Evolutionary conservation across 2,888 invertebrate species (phyloP), one percentile per base, ranked within the genome.

Genomic region (Dasysyrphus albostriatus): DNA sequence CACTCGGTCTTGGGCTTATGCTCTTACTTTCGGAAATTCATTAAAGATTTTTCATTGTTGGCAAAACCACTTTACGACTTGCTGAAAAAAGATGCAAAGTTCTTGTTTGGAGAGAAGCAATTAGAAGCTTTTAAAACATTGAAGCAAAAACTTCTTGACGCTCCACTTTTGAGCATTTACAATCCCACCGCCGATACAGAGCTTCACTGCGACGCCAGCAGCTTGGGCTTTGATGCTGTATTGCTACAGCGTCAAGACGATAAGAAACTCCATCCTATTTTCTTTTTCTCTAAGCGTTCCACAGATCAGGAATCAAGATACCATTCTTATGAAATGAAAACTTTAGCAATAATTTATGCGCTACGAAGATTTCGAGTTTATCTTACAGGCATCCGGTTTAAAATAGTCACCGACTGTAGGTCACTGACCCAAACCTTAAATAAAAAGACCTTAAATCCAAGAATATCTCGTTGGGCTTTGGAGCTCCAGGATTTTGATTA

Each of bases 131-230:
- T 88, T 32, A 73, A 88, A 16, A 29, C 42, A 14, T 67, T 84
- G 37, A 88, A 88, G 29, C 3, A 63, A 51, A 76, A 49, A 14
- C 49, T 88, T 14, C 42, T 72, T 32, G 29, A 70, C 47, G 63
- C 88, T 54, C 90, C 88, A 59, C 75, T 91, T n/a, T 81, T 92
- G n/a, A 88, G 89, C 6, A 79, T 92, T 6, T 91, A 69, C 81
- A 75, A 78, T 29, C 90, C 90, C 8, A 54, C 61, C n/a, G 19
- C 61, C 32, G 32, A 32, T 7, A 32, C 32, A 32, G 32, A 32
- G 32, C 32, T 32, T 32, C 32, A 32, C 32, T 34, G 89, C 89
- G 78, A 91, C 90, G 12, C 10, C 9, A 3, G 10, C 9, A 10
- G 10, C 4, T 4, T 39, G 39, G 10, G 39, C 9, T 3, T 9